phyloP scores from a whole-genome alignment of 2,888 invertebrate species.

The Synanthedon formicaeformis region DNA sequence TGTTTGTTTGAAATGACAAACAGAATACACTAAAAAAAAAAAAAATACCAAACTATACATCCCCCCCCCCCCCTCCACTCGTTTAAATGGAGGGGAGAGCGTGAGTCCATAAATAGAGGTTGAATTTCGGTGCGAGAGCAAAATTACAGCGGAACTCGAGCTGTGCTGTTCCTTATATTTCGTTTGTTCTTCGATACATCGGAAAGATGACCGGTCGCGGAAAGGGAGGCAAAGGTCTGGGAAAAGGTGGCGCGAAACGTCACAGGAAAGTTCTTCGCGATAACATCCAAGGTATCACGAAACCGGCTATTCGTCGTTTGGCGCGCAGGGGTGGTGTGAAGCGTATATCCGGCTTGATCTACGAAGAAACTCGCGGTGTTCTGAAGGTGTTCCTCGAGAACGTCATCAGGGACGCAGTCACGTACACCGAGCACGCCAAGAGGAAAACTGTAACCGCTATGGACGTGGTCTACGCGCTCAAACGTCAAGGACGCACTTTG shows the following conservation, averaged over 20 bases:
- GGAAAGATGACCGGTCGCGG: slow-evolving; percentile 80
- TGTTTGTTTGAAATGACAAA: no score
- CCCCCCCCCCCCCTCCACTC: no score
- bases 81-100: no score
- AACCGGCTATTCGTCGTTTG: slow-evolving; percentile 81
- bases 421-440: slow-evolving; percentile 89
- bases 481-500: slow-evolving; percentile 83
- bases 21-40: no score
- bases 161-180: no score
- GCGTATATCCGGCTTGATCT: slow-evolving; percentile 80
- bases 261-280: slow-evolving; percentile 85
- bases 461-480: slow-evolving; percentile 90
- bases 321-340: slow-evolving; percentile 80
- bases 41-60: no score
- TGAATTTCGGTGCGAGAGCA: no score
- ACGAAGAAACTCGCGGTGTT: slow-evolving; percentile 84
- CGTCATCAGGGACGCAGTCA: slow-evolving; percentile 85
- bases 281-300: slow-evolving; percentile 85
- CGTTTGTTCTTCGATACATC: neutral
- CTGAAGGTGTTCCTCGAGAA: slow-evolving; percentile 86
- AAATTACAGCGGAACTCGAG: no score
- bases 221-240: slow-evolving; percentile 82
- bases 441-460: slow-evolving; percentile 89
- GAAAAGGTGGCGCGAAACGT: slow-evolving; percentile 85
- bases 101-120: no score